Base-by-base conservation (phyloP, 2,888 invertebrate species). In the Gasteruption jaculator region DNA sequence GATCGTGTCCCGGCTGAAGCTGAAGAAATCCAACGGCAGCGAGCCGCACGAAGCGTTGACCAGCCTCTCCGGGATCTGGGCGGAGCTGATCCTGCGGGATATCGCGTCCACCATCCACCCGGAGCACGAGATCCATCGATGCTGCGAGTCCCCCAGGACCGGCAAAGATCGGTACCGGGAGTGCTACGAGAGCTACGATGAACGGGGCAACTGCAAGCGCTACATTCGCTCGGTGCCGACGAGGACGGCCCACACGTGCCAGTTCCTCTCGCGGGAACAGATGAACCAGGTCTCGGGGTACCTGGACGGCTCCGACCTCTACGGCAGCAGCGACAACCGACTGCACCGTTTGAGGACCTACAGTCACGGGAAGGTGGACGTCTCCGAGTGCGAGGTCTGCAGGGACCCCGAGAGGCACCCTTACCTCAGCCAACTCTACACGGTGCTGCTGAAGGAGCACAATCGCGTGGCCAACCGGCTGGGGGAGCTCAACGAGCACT, bases 271-370 rank as follows among this genome's bases (percentile, higher is more conserved):
- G 46, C 78, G 91, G 32, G 85, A 91, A 54, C 89, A 91, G 63
- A 85, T 91, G 83, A 91, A 91, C 69, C 74, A 84, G 44, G 91
- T 85, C 0, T 86, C 91, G 0, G 80, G 86, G 2, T 90, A 86
- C 64, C 74, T 92, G 41, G 92, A 92, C 59, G 91, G 83, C 1
- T 89, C 89, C 0, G 84, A 83, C 1, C 71, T 92, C 38, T 92
- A 92, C 64, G 91, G 91, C 8, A 80, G 78, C 46, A 86, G 85
- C 0, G 82, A 84, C 37, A 81, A 83, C 47, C 82, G 83, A 51
- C 73, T 86, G 2, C 78, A 85, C 35, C 77, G 78, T 1, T 64
- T 90, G 4, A 74, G 90, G 19, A 80, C 83, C 1, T 86, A 83
- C 60, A 79, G 79, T 39, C 79, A 78, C 8, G 89, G 90, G 10